Conservation (phyloP, 2,797 vertebrate species). For the Aulostomus chinensis region DNA sequence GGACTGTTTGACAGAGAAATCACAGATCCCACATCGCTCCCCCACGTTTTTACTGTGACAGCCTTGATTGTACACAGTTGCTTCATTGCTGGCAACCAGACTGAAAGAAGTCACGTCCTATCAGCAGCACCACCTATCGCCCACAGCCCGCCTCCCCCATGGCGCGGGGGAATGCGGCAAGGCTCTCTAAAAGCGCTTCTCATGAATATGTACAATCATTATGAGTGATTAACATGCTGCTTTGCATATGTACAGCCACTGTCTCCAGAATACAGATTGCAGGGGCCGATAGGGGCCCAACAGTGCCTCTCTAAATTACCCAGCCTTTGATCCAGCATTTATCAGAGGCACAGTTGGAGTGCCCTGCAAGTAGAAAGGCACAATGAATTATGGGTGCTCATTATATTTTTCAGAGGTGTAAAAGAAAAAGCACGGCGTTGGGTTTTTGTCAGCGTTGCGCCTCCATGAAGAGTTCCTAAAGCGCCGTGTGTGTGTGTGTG, state of each 20-base stretch:
- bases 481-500: too few species aligned
- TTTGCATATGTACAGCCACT: constrained; percentile 75
- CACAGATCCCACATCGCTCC: constrained; percentile 55
- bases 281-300: constrained; percentile 61
- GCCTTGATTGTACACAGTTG: constrained; percentile 45
- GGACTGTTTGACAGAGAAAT: constrained; percentile 51
- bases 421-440: constrained; percentile 24
- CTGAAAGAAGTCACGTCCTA: constrained; percentile 53
- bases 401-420: constrained; percentile 57
- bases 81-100: constrained; percentile 46
- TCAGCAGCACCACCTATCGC: constrained; percentile 57
- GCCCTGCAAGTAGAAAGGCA: constrained; percentile 50
- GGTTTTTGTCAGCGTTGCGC: constrained; percentile 21
- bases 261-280: constrained; percentile 73
- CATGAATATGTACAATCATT: constrained; percentile 82
- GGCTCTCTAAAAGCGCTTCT: constrained; percentile 53
- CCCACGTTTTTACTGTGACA: constrained; percentile 48
- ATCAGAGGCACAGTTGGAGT: constrained; percentile 62
- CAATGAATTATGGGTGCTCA: constrained; percentile 72
- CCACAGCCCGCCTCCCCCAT: constrained; percentile 57
- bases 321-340: constrained; percentile 77
- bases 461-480: constrained; percentile 25
- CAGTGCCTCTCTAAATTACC: constrained; percentile 73
- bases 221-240: constrained; percentile 79
- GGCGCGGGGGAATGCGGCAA: constrained; percentile 50